A percentile compares a stretch with the other conserved stretches of the same genome.
These are phyloP conservation scores for Cyphomyrus discorhynchus DNA, from an alignment of 2,113 vertebrate genomes.

Conservation along the genomic window DNA sequence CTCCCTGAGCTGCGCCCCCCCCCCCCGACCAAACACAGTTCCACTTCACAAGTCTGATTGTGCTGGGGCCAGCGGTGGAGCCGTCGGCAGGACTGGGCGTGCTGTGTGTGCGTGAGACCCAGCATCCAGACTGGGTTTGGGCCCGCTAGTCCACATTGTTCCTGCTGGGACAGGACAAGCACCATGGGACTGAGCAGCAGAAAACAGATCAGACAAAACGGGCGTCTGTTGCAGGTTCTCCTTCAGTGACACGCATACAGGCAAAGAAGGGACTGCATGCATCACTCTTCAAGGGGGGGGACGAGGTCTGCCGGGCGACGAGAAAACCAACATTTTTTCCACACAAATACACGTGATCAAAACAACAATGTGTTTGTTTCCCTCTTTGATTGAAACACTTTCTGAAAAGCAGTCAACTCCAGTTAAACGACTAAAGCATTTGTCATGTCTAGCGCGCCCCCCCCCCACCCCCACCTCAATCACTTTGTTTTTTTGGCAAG, in stretches of 20 bases:
- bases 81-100: not conserved
- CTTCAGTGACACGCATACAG: not conserved
- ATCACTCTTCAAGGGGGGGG: not conserved
- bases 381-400: not conserved
- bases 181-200: not conserved
- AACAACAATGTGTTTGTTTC: not conserved
- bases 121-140: not conserved
- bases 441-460: not conserved
- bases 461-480: not conserved
- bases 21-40: not conserved
- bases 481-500: not conserved
- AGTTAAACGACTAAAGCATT: not conserved
- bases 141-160: not conserved
- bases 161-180: not conserved
- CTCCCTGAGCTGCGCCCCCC: not conserved
- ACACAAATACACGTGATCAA: not conserved
- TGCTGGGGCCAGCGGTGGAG: not conserved
- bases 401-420: not conserved
- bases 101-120: not conserved
- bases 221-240: not conserved
- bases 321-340: not conserved
- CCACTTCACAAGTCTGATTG: not conserved
- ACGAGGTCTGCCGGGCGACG: not conserved
- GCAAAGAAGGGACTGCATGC: not conserved
- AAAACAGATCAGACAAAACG: not conserved